Evolutionary conservation across 1,140 invertebrate species (phyloP), one percentile per base, ranked within the genome.

Genomic region (Brachionus sp.): DNA sequence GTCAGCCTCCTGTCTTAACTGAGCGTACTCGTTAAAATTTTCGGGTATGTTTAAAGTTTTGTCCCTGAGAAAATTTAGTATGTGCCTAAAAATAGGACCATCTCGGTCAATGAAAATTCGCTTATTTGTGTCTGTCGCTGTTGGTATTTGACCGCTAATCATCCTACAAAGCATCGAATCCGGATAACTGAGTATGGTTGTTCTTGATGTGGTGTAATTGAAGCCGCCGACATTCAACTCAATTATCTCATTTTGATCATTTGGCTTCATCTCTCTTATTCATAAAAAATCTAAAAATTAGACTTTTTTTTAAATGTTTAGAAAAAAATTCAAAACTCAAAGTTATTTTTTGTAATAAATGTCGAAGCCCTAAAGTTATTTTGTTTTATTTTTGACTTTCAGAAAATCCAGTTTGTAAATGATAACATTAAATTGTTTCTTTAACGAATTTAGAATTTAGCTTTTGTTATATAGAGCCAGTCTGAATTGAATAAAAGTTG

Each of bases 201-300:
- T 77, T 6, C 83, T 73, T 16, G 85, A 86, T 19, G 85, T 86
- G 29, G 85, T 85, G 75, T 86, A 86, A 12, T 83, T 62, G n/a
- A 78, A 78, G n/a, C 85, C 85, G 44, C 85, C 85, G 46, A 86
- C 84, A 73, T 86, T 85, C 33, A 86, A 44, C 84, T 85, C n/a
- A 77, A 82, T 64, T 83, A 86, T 80, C 57, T 80, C 77, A 57
- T 80, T 66, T 80, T 57, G 50, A 62, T 80, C 50, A 62, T 80
- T 80, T 62, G 70, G 70, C 44, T 44, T 75, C 70, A 75, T 75
- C 46, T 44, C 42, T 46, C 25, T 25, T 23, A 13, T 13, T 44
- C 23, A 44, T 5, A 1, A 23, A 73, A 73, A 7, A 33, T 33
- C 35, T 25, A 12, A 46, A 75, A 46, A 25, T 75, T 44, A 23